These are phyloP conservation scores for Drosophila subquinaria DNA, from an alignment of 2,888 invertebrate genomes.

Conservation along the genomic window DNA sequence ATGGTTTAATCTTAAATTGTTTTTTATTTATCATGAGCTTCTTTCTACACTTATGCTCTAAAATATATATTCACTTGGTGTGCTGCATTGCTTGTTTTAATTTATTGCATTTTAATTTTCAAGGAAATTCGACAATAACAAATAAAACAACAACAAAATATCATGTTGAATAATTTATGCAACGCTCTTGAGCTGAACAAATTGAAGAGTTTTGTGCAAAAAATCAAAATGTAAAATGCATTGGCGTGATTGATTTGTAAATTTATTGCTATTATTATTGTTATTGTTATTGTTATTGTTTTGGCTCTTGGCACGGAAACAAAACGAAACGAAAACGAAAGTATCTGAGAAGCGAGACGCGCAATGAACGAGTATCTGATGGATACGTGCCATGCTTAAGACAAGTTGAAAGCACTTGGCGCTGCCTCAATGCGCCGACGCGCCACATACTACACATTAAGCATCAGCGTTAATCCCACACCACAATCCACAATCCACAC, in stretches of 20 bases:
- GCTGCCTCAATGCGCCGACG: conserved; percentile 51
- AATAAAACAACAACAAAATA: background rate
- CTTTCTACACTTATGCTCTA: background rate
- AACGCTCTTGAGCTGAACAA: conserved; percentile 43
- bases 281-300: conserved; percentile 37
- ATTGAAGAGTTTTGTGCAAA: conserved; percentile 51
- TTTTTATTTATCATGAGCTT: background rate
- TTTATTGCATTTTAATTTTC: conserved; percentile 17
- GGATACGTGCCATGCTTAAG: conserved; percentile 32
- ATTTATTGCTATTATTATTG: conserved; percentile 31
- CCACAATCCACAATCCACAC: conserved; percentile 13
- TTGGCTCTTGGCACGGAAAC: conserved; percentile 56
- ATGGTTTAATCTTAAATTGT: background rate
- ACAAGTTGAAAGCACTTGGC: conserved; percentile 48
- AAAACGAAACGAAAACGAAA: conserved; percentile 43
- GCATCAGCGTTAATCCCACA: conserved; percentile 31
- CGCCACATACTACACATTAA: conserved; percentile 33
- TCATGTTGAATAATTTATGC: conserved; percentile 50
- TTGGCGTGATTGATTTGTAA: conserved; percentile 50
- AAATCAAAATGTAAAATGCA: conserved; percentile 43
- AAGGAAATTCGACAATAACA: conserved; percentile 23
- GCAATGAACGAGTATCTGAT: conserved; percentile 30
- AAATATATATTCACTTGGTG: background rate
- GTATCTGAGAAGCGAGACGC: conserved; percentile 24
- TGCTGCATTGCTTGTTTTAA: conserved; percentile 1